These are phyloP conservation scores for Odontocerum albicorne DNA, from an alignment of 2,888 invertebrate species.

Conservation along the genomic window DNA sequence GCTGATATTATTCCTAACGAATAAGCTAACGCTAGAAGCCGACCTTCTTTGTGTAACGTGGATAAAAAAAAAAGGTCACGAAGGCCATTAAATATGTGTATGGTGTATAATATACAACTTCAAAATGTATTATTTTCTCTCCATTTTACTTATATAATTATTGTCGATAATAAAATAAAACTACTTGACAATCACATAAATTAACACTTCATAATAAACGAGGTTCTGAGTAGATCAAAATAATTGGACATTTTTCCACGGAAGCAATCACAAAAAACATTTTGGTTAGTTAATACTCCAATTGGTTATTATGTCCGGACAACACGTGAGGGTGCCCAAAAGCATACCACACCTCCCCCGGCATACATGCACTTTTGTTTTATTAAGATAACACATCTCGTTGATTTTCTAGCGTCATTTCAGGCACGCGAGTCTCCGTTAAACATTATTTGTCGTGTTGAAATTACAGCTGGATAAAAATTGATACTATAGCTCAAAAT, in stretches of 20 bases:
- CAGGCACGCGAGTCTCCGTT: conserved; percentile 28
- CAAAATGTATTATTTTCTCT: no score
- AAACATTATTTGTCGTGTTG: conserved; percentile 22
- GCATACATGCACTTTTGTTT: conserved; percentile 36
- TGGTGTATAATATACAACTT: no score
- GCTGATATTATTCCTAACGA: no score
- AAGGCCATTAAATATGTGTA: no score
- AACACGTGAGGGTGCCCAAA: conserved; percentile 6
- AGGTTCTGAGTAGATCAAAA: neutral
- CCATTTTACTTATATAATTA: no score
- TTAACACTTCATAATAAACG: no score
- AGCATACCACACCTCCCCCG: conserved; percentile 2
- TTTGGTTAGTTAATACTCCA: conserved; percentile 6
- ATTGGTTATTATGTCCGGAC: conserved; percentile 9
- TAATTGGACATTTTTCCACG: conserved; percentile 10
- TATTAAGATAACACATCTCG: conserved; percentile 37
- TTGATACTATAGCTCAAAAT: no score
- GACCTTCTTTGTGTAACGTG: no score
- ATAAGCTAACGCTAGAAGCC: no score
- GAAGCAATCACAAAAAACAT: conserved; percentile 16
- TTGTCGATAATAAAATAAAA: neutral
- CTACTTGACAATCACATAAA: neutral
- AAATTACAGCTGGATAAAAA: no score
- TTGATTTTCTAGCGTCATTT: conserved; percentile 35
- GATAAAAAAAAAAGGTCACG: no score